phyloP scores from a whole-genome alignment of 2,797 vertebrate genomes.

The Gymnocypris eckloni region DNA sequence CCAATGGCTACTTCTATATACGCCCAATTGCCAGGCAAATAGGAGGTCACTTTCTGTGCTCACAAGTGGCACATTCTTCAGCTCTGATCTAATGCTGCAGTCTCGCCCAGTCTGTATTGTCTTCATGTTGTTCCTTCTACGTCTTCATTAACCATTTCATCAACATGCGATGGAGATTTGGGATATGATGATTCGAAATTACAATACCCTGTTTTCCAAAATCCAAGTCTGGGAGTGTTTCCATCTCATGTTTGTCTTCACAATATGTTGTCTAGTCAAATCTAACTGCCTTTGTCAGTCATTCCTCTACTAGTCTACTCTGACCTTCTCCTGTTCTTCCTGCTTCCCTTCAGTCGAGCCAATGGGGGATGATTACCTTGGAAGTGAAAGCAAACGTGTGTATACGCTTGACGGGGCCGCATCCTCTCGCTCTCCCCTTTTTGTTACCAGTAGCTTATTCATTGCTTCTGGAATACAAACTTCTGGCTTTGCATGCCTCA shows the following conservation, averaged over 20 bases:
- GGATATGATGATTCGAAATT: slow-evolving; percentile 2
- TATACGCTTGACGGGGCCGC: slow-evolving; percentile 80
- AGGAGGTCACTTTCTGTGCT: not conserved
- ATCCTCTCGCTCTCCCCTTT: slow-evolving; percentile 53
- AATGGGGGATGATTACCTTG: slow-evolving; percentile 95
- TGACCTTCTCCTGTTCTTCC: slow-evolving; percentile 89
- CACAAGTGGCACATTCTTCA: slow-evolving; percentile 40
- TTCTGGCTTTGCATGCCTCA: slow-evolving; percentile 86
- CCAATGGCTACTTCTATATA: slow-evolving; percentile 16
- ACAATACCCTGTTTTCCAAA: not conserved
- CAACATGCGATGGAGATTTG: slow-evolving; percentile 12
- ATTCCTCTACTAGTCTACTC: slow-evolving; percentile 56
- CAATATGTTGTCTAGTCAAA: slow-evolving; percentile 61
- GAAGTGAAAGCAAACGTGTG: slow-evolving; percentile 99
- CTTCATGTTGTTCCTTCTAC: slow-evolving; percentile 7
- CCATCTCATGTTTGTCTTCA: slow-evolving; percentile 51
- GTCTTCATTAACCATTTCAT: slow-evolving; percentile 11
- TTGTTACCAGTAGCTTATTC: slow-evolving; percentile 64
- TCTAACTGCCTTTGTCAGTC: slow-evolving; percentile 68
- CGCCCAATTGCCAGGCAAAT: slow-evolving; percentile 1
- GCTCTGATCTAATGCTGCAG: slow-evolving; percentile 20
- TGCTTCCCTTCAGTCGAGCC: slow-evolving; percentile 93
- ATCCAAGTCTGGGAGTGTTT: slow-evolving; percentile 29
- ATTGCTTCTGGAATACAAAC: slow-evolving; percentile 69
- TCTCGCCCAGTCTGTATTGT: slow-evolving; percentile 13